These are phyloP conservation scores for Salvelinus fontinalis DNA, from an alignment of 2,113 vertebrate species.

Conservation along the genomic window DNA sequence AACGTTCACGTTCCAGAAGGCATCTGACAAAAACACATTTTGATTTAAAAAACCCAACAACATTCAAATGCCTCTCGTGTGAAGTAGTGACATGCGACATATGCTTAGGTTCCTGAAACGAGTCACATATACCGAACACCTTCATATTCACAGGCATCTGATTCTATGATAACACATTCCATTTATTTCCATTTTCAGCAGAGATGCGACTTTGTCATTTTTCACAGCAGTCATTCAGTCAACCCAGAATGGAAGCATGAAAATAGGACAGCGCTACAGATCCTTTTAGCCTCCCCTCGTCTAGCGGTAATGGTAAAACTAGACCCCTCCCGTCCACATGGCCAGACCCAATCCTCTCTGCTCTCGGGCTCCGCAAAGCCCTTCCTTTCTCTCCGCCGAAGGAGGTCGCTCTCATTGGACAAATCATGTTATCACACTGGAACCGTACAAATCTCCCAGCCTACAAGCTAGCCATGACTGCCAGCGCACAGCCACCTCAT, in stretches of 20 bases:
- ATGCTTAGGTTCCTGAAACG: no score
- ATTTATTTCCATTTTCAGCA: not conserved
- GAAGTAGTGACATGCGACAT: no score
- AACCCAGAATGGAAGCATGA: not conserved
- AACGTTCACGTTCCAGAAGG: no score
- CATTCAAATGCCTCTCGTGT: no score
- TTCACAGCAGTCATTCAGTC: constrained; percentile 12
- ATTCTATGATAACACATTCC: not conserved
- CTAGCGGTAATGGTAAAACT: not conserved
- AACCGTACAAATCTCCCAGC: not conserved
- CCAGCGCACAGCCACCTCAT: not conserved
- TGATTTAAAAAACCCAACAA: no score
- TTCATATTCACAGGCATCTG: not conserved
- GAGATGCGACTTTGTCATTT: not conserved
- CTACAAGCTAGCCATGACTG: not conserved
- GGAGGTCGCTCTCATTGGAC: constrained; percentile 26
- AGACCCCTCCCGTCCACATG: not conserved
- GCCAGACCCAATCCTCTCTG: not conserved
- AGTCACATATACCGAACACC: not conserved
- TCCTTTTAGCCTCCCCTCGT: not conserved
- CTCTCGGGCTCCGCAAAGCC: not conserved
- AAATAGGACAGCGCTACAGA: not conserved
- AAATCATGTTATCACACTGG: constrained; percentile 41
- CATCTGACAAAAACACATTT: no score
- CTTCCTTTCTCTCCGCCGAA: not conserved